phyloP scores from a whole-genome alignment of 2,797 vertebrate genomes.

The Spinus olivaceus region DNA sequence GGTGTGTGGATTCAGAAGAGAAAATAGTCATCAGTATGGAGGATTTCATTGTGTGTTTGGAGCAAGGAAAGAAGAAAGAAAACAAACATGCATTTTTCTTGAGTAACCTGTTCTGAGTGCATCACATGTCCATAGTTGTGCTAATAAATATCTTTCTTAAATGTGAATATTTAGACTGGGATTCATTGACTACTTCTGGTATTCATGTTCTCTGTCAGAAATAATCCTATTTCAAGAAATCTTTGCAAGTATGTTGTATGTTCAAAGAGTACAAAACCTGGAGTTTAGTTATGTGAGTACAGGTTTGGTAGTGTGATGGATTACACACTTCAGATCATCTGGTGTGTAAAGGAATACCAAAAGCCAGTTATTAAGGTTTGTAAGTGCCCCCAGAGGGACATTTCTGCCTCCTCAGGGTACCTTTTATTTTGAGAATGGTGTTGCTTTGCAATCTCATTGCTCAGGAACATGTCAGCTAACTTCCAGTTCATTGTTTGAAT shows the following conservation, averaged over 20 bases:
- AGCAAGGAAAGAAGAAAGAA: not conserved
- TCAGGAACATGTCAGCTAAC: not conserved
- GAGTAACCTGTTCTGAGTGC: not conserved
- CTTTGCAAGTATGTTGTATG: not conserved
- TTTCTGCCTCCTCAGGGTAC: not conserved
- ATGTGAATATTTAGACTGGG: not conserved
- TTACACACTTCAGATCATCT: not conserved
- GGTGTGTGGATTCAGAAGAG: not conserved
- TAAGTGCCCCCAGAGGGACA: not conserved
- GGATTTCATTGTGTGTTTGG: not conserved
- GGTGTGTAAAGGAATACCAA: not conserved
- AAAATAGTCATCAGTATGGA: not conserved
- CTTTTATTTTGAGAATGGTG: not conserved
- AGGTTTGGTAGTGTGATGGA: not conserved
- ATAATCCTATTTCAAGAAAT: not conserved
- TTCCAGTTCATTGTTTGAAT: not conserved
- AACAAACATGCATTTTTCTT: fast-evolving
- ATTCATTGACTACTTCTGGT: not conserved
- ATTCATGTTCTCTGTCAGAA: not conserved
- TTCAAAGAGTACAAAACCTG: not conserved
- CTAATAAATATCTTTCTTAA: not conserved
- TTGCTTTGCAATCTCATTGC: not conserved
- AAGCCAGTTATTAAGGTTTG: not conserved
- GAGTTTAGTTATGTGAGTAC: not conserved
- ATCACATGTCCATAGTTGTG: not conserved